phyloP scores from a whole-genome alignment of 2,797 vertebrate species.

The Momotus momota region DNA sequence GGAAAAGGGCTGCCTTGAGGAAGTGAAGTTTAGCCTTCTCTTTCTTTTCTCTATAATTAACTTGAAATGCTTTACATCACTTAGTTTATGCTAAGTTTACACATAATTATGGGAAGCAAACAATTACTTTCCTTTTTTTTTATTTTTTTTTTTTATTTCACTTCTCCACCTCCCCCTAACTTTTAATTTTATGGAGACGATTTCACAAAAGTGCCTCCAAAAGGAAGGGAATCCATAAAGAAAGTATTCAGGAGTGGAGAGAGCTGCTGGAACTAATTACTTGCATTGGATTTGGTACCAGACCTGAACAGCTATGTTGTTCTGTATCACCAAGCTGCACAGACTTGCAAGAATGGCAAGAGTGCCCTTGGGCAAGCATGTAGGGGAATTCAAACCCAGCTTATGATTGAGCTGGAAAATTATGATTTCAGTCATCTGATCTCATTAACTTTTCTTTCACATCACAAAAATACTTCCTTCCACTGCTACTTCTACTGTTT shows the following conservation, averaged over 20 bases:
- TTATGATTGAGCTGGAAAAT: not conserved
- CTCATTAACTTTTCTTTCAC: not conserved
- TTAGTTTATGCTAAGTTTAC: not conserved
- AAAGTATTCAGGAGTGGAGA: not conserved
- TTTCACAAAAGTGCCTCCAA: not conserved
- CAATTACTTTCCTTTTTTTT: not conserved
- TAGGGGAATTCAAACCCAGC: not conserved
- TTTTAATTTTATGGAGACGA: not conserved
- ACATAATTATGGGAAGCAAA: not conserved
- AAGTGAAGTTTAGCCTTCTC: not conserved
- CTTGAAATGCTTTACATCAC: not conserved
- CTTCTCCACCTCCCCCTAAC: not conserved
- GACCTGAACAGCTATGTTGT: not conserved
- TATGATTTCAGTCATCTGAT: not conserved
- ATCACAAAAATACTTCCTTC: not conserved
- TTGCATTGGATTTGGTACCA: not conserved
- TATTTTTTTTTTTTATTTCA: not conserved
- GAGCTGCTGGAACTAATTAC: not conserved
- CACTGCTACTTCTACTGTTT: not conserved
- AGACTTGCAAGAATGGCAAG: not conserved
- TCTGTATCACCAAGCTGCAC: not conserved
- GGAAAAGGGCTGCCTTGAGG: not conserved
- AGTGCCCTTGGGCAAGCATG: fast-evolving
- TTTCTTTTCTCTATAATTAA: not conserved
- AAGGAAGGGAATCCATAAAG: not conserved